phyloP scores from a whole-genome alignment of 2,113 vertebrate genomes.

The Centropristis striata region DNA sequence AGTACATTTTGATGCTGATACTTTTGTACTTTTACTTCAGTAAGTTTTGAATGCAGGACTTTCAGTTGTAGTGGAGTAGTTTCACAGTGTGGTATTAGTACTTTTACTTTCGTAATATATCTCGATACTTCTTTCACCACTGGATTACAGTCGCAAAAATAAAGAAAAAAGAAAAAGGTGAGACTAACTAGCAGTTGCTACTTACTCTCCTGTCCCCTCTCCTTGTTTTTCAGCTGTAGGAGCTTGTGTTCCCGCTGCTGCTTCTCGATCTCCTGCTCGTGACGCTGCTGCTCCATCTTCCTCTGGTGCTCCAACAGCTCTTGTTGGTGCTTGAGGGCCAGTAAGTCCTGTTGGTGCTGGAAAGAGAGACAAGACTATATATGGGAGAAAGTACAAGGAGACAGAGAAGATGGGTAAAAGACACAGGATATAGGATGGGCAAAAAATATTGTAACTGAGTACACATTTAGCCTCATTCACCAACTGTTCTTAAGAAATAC shows the following conservation, averaged over 20 bases:
- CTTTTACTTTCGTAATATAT: too few relatives aligned
- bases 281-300: conserved; percentile 95
- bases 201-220: conserved; percentile 98
- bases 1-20: too few relatives aligned
- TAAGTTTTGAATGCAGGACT: too few relatives aligned
- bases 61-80: too few relatives aligned
- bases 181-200: not conserved
- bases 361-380: not conserved
- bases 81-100: too few relatives aligned
- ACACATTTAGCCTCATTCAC: not conserved
- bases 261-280: conserved; percentile 96
- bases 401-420: not conserved
- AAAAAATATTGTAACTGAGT: not conserved
- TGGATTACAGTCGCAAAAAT: too few relatives aligned
- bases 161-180: not conserved
- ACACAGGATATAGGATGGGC: too few relatives aligned
- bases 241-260: conserved; percentile 97
- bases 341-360: conserved; percentile 97
- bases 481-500: too few relatives aligned
- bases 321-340: conserved; percentile 98
- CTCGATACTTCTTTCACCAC: too few relatives aligned
- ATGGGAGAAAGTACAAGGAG: not conserved
- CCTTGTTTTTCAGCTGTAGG: conserved; percentile 96
- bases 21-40: too few relatives aligned
- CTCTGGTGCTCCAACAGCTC: conserved; percentile 97